Evolutionary conservation across 2,113 vertebrate species (phyloP), one percentile per base, ranked within the genome.

Genomic region (Lycaon pictus): DNA sequence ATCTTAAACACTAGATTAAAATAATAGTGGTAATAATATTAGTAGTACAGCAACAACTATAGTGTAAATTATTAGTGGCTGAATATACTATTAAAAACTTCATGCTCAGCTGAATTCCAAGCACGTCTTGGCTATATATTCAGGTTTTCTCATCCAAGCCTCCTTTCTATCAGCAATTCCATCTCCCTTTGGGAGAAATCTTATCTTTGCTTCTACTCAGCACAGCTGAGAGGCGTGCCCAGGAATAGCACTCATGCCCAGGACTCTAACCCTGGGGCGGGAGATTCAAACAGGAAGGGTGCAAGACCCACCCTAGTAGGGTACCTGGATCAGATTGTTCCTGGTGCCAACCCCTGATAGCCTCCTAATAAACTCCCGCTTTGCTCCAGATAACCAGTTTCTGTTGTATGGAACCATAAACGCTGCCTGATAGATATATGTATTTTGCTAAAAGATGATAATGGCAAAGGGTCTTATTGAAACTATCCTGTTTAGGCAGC

Each of bases 1-100:
- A 15, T 51, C 43, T 63, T 81, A 81, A 55, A 55, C 35, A 60
- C 23, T 43, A 74, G 87, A 56, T 56, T 93, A 81, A 97, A 97
- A 87, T 53, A 91, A 72, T 35, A 82, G 51, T 25, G 16, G 65
- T 32, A 84, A 58, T 7, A 74, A 7, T 22, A 79, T 43, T 60
- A 95, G 81, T 87, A 67, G 77, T 25, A 43, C 10, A 58, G 69
- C 15, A 29, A 43, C 43, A 72, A 56, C 27, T 87, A 62, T 62
- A 79, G 27, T 87, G 43, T 90, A 72, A 62, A 16, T 60, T 55
- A 71, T 13, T 19, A 37, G 79, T 81, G 62, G 58, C 60, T 89
- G 83, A 32, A 95, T 63, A 88, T 8, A 88, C 58, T 17, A 9
- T n/a, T 56, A 43, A 63, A 93, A 51, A 77, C 56, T 63, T 53